Conservation (phyloP, 2,888 invertebrate genomes). For the Antheraea assamensis region DNA sequence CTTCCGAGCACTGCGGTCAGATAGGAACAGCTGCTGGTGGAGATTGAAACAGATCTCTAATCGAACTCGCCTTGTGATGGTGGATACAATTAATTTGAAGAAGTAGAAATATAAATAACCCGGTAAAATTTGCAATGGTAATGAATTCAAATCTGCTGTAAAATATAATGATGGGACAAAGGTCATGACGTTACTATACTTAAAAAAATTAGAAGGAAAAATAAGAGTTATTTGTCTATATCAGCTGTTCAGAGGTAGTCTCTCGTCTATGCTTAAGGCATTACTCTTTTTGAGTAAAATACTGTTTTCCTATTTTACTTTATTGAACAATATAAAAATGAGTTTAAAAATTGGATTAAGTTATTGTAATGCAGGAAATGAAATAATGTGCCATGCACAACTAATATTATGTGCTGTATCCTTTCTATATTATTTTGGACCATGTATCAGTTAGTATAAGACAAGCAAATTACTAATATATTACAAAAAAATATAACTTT, state of each 20-base stretch:
- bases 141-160: background rate
- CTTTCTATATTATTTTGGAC: background rate
- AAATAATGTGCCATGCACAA: too few species aligned
- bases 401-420: too few species aligned
- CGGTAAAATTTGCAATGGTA: background rate
- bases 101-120: background rate
- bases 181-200: too few species aligned
- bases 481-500: too few species aligned
- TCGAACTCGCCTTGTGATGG: background rate
- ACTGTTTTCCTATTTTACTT: background rate
- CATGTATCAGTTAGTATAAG: background rate
- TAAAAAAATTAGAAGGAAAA: too few species aligned
- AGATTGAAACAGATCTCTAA: constrained; percentile 10
- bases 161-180: background rate
- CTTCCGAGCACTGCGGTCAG: constrained; percentile 10
- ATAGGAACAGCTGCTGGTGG: constrained; percentile 1
- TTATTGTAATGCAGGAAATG: too few species aligned
- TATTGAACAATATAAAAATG: too few species aligned
- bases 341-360: too few species aligned
- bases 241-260: too few species aligned
- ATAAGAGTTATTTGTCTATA: too few species aligned
- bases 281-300: background rate
- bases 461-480: too few species aligned
- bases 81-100: background rate
- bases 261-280: too few species aligned